A percentile compares a stretch with the other conserved stretches of the same genome.
phyloP scores from a whole-genome alignment of 2,113 vertebrate genomes.

The Megaptera novaeangliae region DNA sequence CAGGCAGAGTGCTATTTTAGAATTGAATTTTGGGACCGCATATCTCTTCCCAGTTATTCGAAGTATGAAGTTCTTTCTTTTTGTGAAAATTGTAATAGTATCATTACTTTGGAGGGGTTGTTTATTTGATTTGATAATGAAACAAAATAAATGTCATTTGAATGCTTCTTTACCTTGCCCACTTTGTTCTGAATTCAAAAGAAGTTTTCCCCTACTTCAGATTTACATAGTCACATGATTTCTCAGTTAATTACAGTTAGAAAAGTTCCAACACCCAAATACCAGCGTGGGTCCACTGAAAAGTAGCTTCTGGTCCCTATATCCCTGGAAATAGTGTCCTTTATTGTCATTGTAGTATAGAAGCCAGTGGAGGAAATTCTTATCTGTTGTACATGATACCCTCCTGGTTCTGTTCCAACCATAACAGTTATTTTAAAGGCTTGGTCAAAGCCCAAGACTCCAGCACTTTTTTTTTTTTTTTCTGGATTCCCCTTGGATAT shows the following conservation, averaged over 20 bases:
- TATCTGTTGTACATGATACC: constrained; percentile 70
- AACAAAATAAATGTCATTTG: not conserved
- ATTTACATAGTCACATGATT: constrained; percentile 16
- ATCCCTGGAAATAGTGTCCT: constrained; percentile 34
- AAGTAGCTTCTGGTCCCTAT: not conserved
- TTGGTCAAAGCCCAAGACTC: constrained; percentile 56
- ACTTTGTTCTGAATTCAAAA: not conserved
- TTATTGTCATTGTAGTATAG: constrained; percentile 62
- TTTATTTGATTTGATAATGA: not conserved
- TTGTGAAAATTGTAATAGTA: not conserved
- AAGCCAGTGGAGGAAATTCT: constrained; percentile 68
- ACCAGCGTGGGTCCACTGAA: not conserved
- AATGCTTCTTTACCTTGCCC: not conserved
- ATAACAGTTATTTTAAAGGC: constrained; percentile 67
- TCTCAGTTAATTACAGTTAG: constrained; percentile 32
- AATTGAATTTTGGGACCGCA: not conserved
- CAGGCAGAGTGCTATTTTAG: constrained; percentile 8
- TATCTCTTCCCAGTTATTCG: not conserved
- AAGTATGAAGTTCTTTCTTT: not conserved
- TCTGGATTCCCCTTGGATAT: constrained; percentile 53
- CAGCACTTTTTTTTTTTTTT: constrained; percentile 51
- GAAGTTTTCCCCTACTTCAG: not conserved
- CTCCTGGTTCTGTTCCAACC: constrained; percentile 70
- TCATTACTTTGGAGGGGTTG: not conserved
- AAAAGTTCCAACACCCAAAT: constrained; percentile 19